Evolutionary conservation across 2,888 invertebrate species (phyloP).

Genomic region (Erebia palarica): DNA sequence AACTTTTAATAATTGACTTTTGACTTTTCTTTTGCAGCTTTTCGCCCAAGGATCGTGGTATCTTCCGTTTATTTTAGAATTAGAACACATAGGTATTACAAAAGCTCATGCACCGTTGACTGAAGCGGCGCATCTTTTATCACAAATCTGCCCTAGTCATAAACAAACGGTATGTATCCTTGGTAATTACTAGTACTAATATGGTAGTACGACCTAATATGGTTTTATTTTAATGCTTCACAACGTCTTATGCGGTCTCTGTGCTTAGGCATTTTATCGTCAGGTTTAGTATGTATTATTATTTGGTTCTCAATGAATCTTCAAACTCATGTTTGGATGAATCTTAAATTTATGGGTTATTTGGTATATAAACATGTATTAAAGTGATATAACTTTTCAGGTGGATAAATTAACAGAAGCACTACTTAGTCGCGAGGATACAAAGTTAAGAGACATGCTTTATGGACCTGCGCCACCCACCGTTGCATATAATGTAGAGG

Average conservation of each 20-base stretch:
- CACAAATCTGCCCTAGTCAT: conserved; percentile 91
- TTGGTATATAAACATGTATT: too few relatives aligned
- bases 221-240: too few relatives aligned
- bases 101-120: conserved; percentile 90
- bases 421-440: conserved; percentile 68
- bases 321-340: too few relatives aligned
- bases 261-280: too few relatives aligned
- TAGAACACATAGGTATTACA: conserved; percentile 94
- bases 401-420: conserved; percentile 75
- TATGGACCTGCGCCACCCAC: conserved; percentile 76
- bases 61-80: conserved; percentile 90
- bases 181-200: neutral
- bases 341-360: too few relatives aligned
- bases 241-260: too few relatives aligned
- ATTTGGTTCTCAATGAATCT: too few relatives aligned
- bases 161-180: conserved; percentile 79
- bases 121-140: conserved; percentile 90
- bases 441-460: conserved; percentile 71
- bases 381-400: conserved; percentile 41
- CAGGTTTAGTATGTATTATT: too few relatives aligned
- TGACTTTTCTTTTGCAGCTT: conserved; percentile 28
- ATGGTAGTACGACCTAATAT: too few relatives aligned
- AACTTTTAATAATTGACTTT: neutral
- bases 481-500: conserved; percentile 77
- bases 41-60: conserved; percentile 92